phyloP scores from a whole-genome alignment of 2,888 invertebrate genomes.

The Oithona nana region DNA sequence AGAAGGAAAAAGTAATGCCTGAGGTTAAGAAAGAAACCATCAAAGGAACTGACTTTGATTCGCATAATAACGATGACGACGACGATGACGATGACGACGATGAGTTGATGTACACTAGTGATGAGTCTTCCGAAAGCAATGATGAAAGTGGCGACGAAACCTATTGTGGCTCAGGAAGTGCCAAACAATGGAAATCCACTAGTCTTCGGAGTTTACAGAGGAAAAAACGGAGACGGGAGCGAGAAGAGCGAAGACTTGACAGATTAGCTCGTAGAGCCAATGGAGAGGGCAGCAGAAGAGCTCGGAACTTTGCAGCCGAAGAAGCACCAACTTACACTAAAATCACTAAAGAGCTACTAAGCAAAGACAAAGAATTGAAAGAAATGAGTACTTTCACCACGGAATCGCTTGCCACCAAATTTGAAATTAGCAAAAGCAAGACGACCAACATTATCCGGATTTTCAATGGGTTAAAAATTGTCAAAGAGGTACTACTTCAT shows the following conservation, averaged over 20 bases:
- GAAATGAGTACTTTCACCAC: background rate
- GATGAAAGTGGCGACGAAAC: background rate
- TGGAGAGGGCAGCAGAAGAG: background rate
- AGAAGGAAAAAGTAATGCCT: background rate
- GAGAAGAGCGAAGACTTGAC: background rate
- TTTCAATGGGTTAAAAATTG: background rate
- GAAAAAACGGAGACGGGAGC: background rate
- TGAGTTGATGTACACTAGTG: background rate
- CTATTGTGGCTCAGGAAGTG: background rate
- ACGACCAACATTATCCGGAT: background rate
- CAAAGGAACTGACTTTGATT: background rate
- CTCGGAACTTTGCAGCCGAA: background rate
- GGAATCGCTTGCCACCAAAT: background rate
- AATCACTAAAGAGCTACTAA: no score
- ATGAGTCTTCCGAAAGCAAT: background rate
- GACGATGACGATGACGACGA: conserved; percentile 1
- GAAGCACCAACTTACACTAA: no score
- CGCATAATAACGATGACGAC: background rate
- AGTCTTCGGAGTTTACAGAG: background rate
- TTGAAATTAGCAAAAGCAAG: background rate
- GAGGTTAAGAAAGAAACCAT: background rate
- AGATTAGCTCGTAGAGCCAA: background rate
- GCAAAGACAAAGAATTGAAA: background rate
- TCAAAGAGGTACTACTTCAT: background rate
- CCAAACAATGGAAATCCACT: background rate